These are phyloP conservation scores for Rhabdomys pumilio DNA, from an alignment of 2,797 vertebrate genomes.

Conservation along the genomic window DNA sequence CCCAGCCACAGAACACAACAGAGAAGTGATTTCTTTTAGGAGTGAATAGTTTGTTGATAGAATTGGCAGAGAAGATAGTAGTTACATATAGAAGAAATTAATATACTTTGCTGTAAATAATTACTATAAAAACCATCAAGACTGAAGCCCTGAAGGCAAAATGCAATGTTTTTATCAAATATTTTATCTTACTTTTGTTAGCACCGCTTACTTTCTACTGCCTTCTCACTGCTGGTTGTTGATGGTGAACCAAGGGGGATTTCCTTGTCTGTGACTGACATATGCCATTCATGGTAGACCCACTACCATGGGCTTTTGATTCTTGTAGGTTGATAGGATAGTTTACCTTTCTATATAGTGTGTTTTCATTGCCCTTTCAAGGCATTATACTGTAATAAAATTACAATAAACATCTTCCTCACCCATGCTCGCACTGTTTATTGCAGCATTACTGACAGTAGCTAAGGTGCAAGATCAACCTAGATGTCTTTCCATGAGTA, in stretches of 20 bases:
- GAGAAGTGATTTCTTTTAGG: not conserved
- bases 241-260: not conserved
- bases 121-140: not conserved
- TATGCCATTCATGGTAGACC: not conserved
- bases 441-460: not conserved
- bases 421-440: not conserved
- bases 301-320: not conserved
- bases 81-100: not conserved
- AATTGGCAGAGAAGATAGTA: not conserved
- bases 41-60: not conserved
- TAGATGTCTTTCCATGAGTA: not conserved
- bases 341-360: not conserved
- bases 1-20: not conserved
- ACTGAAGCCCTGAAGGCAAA: not conserved
- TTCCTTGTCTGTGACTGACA: not conserved
- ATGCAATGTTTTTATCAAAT: not conserved
- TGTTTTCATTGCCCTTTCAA: not conserved
- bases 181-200: slow-evolving; percentile 8
- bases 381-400: too few species aligned
- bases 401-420: not conserved
- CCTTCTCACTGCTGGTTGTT: not conserved
- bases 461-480: not conserved
- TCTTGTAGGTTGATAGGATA: not conserved
- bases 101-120: slow-evolving; percentile 15
- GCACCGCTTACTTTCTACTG: not conserved